Evolutionary conservation across 2,888 invertebrate genomes (phyloP).

Genomic region (Tenodera sinensis): DNA sequence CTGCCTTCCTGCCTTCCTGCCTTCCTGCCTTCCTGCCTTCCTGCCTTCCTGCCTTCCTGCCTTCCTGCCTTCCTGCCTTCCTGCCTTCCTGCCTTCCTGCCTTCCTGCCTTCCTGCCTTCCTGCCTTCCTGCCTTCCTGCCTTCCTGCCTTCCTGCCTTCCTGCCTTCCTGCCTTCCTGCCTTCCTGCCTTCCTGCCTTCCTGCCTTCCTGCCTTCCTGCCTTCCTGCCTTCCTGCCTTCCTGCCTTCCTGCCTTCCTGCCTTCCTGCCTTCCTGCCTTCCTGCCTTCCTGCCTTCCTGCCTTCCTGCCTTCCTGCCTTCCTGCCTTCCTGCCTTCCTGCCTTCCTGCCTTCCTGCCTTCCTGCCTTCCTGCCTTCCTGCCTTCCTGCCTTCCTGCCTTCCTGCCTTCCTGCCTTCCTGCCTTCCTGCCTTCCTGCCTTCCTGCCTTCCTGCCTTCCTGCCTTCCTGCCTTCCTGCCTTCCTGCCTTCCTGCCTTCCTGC

Average conservation of each 20-base stretch:
- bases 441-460: slow-evolving; percentile 15
- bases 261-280: slow-evolving; percentile 11
- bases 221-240: slow-evolving; percentile 15
- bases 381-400: slow-evolving; percentile 15
- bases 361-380: slow-evolving; percentile 16
- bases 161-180: slow-evolving; percentile 15
- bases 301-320: slow-evolving; percentile 17
- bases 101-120: slow-evolving; percentile 15
- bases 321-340: slow-evolving; percentile 13
- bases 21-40: slow-evolving; percentile 19
- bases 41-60: slow-evolving; percentile 9
- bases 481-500: no score
- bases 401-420: slow-evolving; percentile 20
- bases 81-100: slow-evolving; percentile 15
- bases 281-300: slow-evolving; percentile 15
- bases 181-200: slow-evolving; percentile 16
- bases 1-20: slow-evolving; percentile 15
- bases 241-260: slow-evolving; percentile 15
- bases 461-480: slow-evolving; percentile 15
- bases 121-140: slow-evolving; percentile 15
- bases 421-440: slow-evolving; percentile 9
- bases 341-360: slow-evolving; percentile 15
- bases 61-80: slow-evolving; percentile 15
- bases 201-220: slow-evolving; percentile 15
- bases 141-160: slow-evolving; percentile 16